Percentiles rank a stretch among this genome's conserved stretches.
Evolutionary conservation across 2,113 vertebrate genomes (phyloP).

Genomic region (Chaetodon auriga): DNA sequence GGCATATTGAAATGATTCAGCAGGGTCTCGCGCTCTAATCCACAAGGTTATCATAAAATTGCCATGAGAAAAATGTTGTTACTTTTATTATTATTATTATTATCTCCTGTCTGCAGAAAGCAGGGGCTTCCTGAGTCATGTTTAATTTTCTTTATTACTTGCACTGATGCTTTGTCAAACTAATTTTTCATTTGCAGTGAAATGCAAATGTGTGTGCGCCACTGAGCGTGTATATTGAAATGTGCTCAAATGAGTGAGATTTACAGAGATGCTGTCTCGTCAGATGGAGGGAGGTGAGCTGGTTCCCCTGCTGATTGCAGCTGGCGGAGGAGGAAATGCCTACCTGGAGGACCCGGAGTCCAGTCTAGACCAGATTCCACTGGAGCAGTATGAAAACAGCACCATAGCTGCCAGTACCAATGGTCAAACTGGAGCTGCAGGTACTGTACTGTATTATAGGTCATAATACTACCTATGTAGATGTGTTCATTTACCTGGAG

Average conservation of each 20-base stretch:
- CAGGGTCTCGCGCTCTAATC: not conserved
- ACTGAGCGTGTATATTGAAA: not conserved
- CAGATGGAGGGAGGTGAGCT: slow-evolving; percentile 86
- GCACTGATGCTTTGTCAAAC: not conserved
- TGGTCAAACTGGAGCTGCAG: slow-evolving; percentile 87
- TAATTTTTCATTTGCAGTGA: not conserved
- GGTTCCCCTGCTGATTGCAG: slow-evolving; percentile 90
- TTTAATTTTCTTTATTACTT: not conserved
- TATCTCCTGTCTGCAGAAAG: not conserved
- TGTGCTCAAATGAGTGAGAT: not conserved
- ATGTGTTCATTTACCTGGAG: not conserved
- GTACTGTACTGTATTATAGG: slow-evolving; percentile 52
- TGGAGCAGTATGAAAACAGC: slow-evolving; percentile 90
- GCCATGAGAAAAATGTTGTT: not conserved
- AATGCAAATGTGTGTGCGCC: not conserved
- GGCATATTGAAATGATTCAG: slow-evolving; percentile 18
- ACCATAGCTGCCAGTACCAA: slow-evolving; percentile 81
- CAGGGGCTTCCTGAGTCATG: not conserved
- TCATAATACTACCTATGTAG: not conserved
- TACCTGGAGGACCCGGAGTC: slow-evolving; percentile 87
- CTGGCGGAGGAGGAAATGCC: slow-evolving; percentile 92
- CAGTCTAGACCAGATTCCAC: slow-evolving; percentile 73
- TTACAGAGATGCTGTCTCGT: not conserved
- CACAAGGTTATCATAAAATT: not conserved
- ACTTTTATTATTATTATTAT: not conserved